Conservation (phyloP, 2,113 vertebrate genomes). For the Paradisaea rubra region DNA sequence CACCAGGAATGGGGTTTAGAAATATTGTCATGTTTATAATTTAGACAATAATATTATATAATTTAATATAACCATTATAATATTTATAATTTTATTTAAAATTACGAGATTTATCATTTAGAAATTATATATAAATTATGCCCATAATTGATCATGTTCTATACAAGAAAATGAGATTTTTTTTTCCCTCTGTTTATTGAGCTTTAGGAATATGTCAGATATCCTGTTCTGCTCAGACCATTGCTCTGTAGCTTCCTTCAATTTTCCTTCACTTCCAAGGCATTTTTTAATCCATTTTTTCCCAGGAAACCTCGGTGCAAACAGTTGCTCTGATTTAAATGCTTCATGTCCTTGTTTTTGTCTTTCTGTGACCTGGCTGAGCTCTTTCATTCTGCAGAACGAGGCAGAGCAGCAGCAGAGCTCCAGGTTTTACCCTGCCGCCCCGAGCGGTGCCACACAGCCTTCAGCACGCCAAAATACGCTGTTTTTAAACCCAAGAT, state of each 20-base stretch:
- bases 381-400: neutral
- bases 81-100: no score
- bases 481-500: neutral
- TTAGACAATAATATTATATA: no score
- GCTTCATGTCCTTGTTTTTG: neutral
- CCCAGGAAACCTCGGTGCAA: neutral
- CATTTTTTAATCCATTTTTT: neutral
- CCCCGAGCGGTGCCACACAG: neutral
- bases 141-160: neutral
- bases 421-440: neutral
- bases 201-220: neutral
- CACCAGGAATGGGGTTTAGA: neutral
- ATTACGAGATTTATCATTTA: neutral
- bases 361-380: neutral
- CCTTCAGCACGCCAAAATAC: neutral
- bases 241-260: neutral
- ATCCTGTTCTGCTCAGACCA: neutral
- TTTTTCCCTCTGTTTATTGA: neutral
- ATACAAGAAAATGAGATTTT: neutral
- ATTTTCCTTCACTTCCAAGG: neutral
- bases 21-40: no score
- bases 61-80: no score
- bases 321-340: neutral
- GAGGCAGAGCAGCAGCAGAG: neutral
- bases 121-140: neutral